Base-by-base conservation (phyloP, 2,113 vertebrate species). In the Sprattus sprattus region DNA sequence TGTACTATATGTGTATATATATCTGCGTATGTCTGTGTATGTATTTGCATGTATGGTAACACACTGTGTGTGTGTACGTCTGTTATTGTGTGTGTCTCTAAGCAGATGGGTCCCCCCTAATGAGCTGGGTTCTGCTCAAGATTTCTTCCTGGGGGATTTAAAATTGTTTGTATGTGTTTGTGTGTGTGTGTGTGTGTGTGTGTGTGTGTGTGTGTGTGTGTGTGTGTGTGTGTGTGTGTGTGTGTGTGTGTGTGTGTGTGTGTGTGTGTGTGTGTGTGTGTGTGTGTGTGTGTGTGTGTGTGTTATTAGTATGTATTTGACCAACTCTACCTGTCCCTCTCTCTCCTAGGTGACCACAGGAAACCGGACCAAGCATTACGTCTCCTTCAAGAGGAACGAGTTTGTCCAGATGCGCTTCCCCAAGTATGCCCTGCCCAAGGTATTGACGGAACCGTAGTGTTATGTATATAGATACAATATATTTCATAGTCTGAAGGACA, bases 341-440 rank as follows among this genome's bases (percentile, higher is more conserved):
- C 44, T 82, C 82, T 85, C 64, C 50, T 28, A 99, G 98, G 96
- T 96, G 54, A 97, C 98, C 20, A 92, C 95, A 67, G 93, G 94
- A 45, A 99, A 98, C 91, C 94, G 93, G 25, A 99, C 97, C 82
- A 97, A 96, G 83, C 96, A 99, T 90, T 99, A 96, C 0, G 96
- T 99, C 46, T 99, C 98, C 0, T 96, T 97, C 32, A 95, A 91
- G 2, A 96, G 97, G 46, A 94, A 93, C 13, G 95, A 94, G 15
- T 99, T 99, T 82, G 93, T 97, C 39, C 97, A 95, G 91, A 99
- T 99, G 97, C 97, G 95, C 86, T 93, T 99, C 85, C 98, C 98
- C 32, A 99, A 99, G 92, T 98, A 98, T 0, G 93, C 98, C 0
- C 82, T 99, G 84, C 96, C 98, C 0, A 98, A 98, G 97, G 98